These are phyloP conservation scores for Cyprinella venusta DNA, from an alignment of 2,797 vertebrate genomes.

Conservation along the genomic window DNA sequence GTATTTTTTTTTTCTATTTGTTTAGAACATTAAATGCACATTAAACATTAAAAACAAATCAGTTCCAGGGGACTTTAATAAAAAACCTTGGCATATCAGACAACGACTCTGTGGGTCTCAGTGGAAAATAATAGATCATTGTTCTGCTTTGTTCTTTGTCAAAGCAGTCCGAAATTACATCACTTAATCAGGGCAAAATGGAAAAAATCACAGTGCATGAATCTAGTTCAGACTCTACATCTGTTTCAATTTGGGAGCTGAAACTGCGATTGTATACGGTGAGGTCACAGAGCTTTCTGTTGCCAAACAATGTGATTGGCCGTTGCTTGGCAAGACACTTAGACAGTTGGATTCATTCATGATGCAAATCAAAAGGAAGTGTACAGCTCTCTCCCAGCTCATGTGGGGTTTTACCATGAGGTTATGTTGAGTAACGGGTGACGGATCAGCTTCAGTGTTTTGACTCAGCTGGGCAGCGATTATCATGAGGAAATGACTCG, in stretches of 20 bases:
- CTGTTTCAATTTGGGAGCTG: conserved; percentile 39
- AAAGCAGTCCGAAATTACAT: conserved; percentile 4
- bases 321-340: conserved; percentile 38
- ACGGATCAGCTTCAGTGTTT: conserved; percentile 42
- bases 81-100: not conserved
- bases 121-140: conserved; percentile 2
- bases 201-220: not conserved
- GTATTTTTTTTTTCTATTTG: not conserved
- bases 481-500: conserved; percentile 51
- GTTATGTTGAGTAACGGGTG: conserved; percentile 32
- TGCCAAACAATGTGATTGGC: conserved; percentile 50
- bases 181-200: conserved; percentile 27
- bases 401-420: conserved; percentile 53
- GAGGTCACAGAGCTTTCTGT: conserved; percentile 51
- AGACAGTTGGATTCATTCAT: conserved; percentile 53
- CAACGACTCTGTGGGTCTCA: not conserved
- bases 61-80: not conserved
- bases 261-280: conserved; percentile 28
- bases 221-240: conserved; percentile 34
- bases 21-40: not conserved
- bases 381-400: not conserved
- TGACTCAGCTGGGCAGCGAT: conserved; percentile 25
- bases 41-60: not conserved
- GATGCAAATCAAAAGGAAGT: conserved; percentile 55
- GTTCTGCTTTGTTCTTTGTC: conserved; percentile 22